Conservation (phyloP, 2,113 vertebrate genomes). For the Chlorodrepanis virens region DNA sequence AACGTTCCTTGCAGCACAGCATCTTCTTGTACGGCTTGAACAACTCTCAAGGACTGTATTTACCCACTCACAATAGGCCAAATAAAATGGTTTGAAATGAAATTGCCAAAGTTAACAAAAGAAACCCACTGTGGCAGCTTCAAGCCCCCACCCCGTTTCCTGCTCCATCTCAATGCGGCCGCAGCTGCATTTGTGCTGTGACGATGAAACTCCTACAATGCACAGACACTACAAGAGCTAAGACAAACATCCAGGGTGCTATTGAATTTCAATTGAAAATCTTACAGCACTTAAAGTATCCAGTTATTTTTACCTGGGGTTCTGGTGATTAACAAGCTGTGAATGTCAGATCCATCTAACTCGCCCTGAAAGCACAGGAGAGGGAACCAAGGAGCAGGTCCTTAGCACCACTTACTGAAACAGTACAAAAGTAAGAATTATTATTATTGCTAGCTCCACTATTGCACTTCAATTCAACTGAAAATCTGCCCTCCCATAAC, state of each 20-base stretch:
- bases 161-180: not conserved
- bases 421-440: constrained; percentile 37
- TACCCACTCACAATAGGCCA: not conserved
- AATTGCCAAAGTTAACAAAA: constrained; percentile 1
- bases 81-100: not conserved
- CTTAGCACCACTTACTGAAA: constrained; percentile 43
- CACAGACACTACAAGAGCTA: not conserved
- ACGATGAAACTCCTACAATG: not conserved
- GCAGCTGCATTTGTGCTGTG: not conserved
- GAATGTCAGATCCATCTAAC: constrained; percentile 35
- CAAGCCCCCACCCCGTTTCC: constrained; percentile 9
- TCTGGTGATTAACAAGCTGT: constrained; percentile 48
- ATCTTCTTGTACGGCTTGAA: not conserved
- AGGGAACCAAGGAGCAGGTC: not conserved
- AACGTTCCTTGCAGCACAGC: not conserved
- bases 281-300: constrained; percentile 9
- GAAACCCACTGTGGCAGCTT: not conserved
- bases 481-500: constrained; percentile 20
- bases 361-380: not conserved
- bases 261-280: constrained; percentile 42
- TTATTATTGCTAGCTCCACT: constrained; percentile 24
- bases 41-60: not conserved
- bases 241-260: constrained; percentile 23
- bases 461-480: not conserved
- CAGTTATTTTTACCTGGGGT: constrained; percentile 40